A percentile compares a stretch with the other conserved stretches of the same genome.
Evolutionary conservation across 2,797 vertebrate genomes (phyloP).

Genomic region (Sebastiscus albofasciatus): DNA sequence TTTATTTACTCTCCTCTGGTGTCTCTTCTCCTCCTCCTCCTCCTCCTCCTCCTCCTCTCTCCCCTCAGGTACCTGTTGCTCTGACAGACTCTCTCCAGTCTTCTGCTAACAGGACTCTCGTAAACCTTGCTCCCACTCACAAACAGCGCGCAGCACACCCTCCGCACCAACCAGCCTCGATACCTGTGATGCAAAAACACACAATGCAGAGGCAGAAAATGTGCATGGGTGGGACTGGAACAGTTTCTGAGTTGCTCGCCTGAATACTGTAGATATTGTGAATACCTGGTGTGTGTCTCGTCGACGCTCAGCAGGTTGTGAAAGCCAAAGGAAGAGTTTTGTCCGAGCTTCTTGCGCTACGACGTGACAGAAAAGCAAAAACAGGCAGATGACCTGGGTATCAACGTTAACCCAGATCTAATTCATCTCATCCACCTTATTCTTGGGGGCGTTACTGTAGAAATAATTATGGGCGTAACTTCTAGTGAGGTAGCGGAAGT

Average conservation of each 20-base stretch:
- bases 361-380: conserved; percentile 6
- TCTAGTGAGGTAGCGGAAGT: too few relatives aligned
- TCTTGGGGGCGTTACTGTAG: too few relatives aligned
- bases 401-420: neutral
- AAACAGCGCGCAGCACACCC: conserved; percentile 86
- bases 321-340: conserved; percentile 82
- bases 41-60: conserved; percentile 27
- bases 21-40: conserved; percentile 15
- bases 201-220: conserved; percentile 9
- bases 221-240: neutral
- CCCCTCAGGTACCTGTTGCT: conserved; percentile 82
- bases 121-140: conserved; percentile 81
- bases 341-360: conserved; percentile 70
- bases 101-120: conserved; percentile 59
- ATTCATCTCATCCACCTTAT: neutral
- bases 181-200: conserved; percentile 80
- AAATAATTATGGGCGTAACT: too few relatives aligned
- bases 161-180: conserved; percentile 93
- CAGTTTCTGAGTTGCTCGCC: neutral
- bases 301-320: conserved; percentile 82
- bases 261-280: neutral
- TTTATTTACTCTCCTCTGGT: conserved; percentile 60
- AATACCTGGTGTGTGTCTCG: conserved; percentile 89
- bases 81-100: conserved; percentile 74
- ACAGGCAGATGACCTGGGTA: conserved; percentile 2